Base-by-base conservation (phyloP, 2,113 vertebrate species). In the Gorilla gorilla region DNA sequence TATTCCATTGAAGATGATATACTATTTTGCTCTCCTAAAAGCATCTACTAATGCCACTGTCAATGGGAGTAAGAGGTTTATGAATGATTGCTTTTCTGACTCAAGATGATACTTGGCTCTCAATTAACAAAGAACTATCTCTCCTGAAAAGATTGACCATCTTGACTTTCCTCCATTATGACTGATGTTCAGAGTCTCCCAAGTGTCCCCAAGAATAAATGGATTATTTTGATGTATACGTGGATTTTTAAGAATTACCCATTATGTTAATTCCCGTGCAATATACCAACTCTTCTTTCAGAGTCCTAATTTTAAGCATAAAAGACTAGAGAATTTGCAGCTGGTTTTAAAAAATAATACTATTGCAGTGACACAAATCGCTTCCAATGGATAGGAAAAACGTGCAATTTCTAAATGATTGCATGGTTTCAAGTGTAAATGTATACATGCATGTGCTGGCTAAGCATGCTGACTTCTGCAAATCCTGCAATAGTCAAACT, bases 331-430 rank as follows among this genome's bases (percentile, higher is more conserved):
- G 25, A 84, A 90, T 88, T 57, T 95, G 14, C 22, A 70, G 0
- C 30, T 93, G 2, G 5, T 76, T 94, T 38, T 91, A 83, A 94
- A 97, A 64, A 90, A 78, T 48, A 78, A 76, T 20, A 87, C 52
- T 35, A 89, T 82, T 64, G 23, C 38, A 66, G 18, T 79, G 85
- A 81, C 30, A 96, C 18, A 82, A 83, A 81, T 61, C 38, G 55
- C 30, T 86, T 91, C 8, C 81, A 89, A 25, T 48, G 66, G 23
- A 30, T 20, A 43, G 43, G 17, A 84, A 76, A 85, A 84, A 55
- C 18, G 5, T 40, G 11, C 9, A 43, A 35, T 68, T 95, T 86
- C 38, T 96, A 76, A 90, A 25, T 40, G 55, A 93, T 18, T 18
- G 2, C 27, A 22, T 43, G 72, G 32, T 35, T 61, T 20, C 25